Conservation (phyloP, 1,140 invertebrate species). For the Stegodyphus dumicola region DNA sequence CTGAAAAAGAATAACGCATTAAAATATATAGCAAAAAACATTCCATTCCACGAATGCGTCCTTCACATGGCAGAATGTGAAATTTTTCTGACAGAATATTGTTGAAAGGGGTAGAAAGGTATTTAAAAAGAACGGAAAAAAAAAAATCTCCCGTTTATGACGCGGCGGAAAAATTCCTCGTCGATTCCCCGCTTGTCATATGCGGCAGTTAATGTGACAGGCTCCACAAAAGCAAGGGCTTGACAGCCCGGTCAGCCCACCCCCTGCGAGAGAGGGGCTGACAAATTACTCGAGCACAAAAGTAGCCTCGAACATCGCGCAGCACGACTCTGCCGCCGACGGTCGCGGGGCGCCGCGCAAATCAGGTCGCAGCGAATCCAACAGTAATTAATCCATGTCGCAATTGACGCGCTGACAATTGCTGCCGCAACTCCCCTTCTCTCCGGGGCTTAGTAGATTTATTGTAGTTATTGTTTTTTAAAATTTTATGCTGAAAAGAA, state of each 20-base stretch:
- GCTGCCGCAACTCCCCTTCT: neutral
- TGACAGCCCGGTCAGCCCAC: conserved; percentile 43
- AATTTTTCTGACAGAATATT: too few species aligned
- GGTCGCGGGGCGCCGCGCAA: conserved; percentile 43
- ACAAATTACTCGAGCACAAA: conserved; percentile 55
- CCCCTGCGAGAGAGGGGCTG: conserved; percentile 38
- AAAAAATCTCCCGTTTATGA: neutral
- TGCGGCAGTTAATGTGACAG: conserved; percentile 54
- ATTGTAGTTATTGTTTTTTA: too few species aligned
- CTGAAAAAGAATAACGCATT: too few species aligned
- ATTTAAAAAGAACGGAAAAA: neutral
- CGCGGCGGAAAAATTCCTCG: neutral
- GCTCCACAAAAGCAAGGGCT: conserved; percentile 53
- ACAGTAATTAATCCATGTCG: conserved; percentile 53
- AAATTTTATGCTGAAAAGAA: too few species aligned
- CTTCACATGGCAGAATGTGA: too few species aligned
- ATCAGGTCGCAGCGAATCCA: conserved; percentile 45
- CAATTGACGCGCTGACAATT: conserved; percentile 38
- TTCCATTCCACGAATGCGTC: too few species aligned
- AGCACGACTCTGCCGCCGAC: conserved; percentile 45
- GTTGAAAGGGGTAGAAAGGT: too few species aligned
- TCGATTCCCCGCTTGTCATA: conserved; percentile 28
- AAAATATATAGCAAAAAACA: too few species aligned
- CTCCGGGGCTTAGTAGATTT: neutral
- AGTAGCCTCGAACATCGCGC: conserved; percentile 22